Percentiles rank a stretch among this genome's conserved stretches.
Evolutionary conservation across 2,113 vertebrate genomes (phyloP).

Genomic region (Amphilophus citrinellus): DNA sequence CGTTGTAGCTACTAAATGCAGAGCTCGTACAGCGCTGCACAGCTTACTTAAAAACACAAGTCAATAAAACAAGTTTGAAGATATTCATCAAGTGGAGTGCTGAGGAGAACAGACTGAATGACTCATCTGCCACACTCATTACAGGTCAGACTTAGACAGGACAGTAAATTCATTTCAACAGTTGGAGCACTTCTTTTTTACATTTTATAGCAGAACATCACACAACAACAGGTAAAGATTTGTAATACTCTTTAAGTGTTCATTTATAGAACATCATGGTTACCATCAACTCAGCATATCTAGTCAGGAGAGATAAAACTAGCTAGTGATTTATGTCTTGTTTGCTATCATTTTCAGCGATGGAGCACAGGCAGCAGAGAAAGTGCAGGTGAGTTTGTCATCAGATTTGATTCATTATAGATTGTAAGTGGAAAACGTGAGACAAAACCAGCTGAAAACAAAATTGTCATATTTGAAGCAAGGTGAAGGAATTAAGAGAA

Average conservation of each 20-base stretch:
- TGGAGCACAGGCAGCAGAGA: not conserved
- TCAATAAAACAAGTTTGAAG: not conserved
- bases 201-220: not conserved
- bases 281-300: too few species aligned
- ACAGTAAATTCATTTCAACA: not conserved
- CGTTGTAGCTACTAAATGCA: not conserved
- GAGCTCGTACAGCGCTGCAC: not conserved
- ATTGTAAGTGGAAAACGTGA: not conserved
- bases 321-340: not conserved
- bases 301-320: not conserved
- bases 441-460: not conserved
- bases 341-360: not conserved
- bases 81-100: not conserved
- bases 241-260: not conserved
- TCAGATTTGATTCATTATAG: not conserved
- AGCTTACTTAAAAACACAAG: not conserved
- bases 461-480: conserved; percentile 87
- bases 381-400: not conserved
- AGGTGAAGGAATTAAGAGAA: conserved; percentile 85
- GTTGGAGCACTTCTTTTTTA: not conserved
- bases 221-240: not conserved
- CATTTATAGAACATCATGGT: not conserved
- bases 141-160: not conserved
- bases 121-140: not conserved
- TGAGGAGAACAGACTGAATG: not conserved